A percentile compares a stretch with the other conserved stretches of the same genome.
phyloP scores from a whole-genome alignment of 2,113 vertebrate genomes.

The Polypterus bichir region DNA sequence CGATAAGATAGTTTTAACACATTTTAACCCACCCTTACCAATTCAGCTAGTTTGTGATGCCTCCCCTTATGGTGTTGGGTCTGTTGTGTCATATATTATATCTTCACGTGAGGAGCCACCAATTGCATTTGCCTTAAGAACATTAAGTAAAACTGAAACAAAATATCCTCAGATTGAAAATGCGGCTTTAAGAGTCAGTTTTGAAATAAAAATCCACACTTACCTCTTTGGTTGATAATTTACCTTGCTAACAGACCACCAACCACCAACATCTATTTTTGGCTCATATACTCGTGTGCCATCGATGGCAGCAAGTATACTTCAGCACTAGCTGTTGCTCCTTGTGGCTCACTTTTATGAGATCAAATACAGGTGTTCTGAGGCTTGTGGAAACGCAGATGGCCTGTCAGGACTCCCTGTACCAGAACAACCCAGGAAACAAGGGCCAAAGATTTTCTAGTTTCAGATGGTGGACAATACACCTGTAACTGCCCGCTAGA shows the following conservation, averaged over 20 bases:
- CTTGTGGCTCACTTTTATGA: not conserved
- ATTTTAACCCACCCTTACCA: not conserved
- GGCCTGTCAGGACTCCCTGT: not conserved
- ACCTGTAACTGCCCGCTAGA: not conserved
- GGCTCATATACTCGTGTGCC: not conserved
- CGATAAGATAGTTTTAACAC: not conserved
- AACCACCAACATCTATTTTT: not conserved
- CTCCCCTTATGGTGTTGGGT: not conserved
- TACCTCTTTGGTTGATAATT: no score
- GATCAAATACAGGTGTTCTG: not conserved
- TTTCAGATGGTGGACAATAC: not conserved
- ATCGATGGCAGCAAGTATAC: not conserved
- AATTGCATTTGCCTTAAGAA: not conserved
- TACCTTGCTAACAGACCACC: not conserved
- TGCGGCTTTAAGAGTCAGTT: no score
- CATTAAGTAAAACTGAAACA: not conserved
- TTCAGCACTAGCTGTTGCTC: not conserved
- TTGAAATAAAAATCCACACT: no score
- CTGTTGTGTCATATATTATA: not conserved
- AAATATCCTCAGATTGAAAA: not conserved
- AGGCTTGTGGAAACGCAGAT: not conserved
- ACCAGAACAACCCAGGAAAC: not conserved
- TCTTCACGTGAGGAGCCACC: not conserved
- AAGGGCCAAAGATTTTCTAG: not conserved
- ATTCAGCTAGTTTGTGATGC: not conserved